phyloP scores from a whole-genome alignment of 2,888 invertebrate genomes.

The Drosophila affinis region DNA sequence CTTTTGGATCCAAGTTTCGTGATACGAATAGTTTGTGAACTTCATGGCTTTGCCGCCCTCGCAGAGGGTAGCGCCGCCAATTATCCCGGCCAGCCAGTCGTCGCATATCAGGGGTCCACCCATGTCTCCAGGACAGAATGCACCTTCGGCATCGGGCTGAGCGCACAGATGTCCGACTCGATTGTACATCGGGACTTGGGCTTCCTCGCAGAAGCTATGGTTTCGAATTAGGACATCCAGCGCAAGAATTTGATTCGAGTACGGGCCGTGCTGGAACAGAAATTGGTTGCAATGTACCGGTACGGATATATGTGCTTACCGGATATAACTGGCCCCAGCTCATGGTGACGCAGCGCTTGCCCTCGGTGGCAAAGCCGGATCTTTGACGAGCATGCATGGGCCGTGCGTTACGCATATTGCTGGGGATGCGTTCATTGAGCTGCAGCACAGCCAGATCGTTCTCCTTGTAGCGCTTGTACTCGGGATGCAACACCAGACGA shows the following conservation, averaged over 20 bases:
- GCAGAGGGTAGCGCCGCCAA: conserved; percentile 50
- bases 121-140: conserved; percentile 58
- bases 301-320: conserved; percentile 22
- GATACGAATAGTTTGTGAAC: conserved; percentile 41
- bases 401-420: conserved; percentile 20
- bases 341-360: conserved; percentile 44
- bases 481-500: conserved; percentile 51
- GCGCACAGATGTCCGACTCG: conserved; percentile 27
- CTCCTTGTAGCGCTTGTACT: conserved; percentile 43
- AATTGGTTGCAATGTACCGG: neutral
- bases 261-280: conserved; percentile 55
- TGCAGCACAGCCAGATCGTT: conserved; percentile 54
- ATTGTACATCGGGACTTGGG: neutral
- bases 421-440: conserved; percentile 36
- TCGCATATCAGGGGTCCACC: conserved; percentile 58
- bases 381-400: conserved; percentile 29
- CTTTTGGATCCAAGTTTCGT: conserved; percentile 33
- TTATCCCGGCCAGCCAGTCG: conserved; percentile 40
- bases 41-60: conserved; percentile 37
- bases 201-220: conserved; percentile 3
- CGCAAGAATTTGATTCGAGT: conserved; percentile 54
- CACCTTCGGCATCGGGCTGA: conserved; percentile 20
- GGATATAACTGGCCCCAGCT: conserved; percentile 67
- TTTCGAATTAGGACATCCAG: conserved; percentile 36
- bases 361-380: neutral